Evolutionary conservation across 2,888 invertebrate genomes (phyloP).

Genomic region (Agrotis clavis): DNA sequence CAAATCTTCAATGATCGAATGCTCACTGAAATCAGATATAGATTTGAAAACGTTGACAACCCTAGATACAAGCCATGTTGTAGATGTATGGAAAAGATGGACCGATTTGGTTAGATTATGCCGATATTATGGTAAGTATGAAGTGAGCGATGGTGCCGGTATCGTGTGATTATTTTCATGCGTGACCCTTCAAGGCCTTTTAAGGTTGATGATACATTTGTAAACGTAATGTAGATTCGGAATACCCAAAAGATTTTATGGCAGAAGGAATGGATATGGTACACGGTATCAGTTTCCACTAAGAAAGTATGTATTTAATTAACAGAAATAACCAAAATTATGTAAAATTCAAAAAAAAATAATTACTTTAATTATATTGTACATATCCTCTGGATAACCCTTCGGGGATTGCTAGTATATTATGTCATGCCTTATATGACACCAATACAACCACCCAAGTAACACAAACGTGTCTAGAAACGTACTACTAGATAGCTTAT

Average conservation of each 20-base stretch:
- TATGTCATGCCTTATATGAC: too few relatives aligned
- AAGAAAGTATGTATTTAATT: neutral
- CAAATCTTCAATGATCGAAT: too few relatives aligned
- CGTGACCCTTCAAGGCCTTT: conserved; percentile 7
- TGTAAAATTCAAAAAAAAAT: too few relatives aligned
- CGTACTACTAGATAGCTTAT: too few relatives aligned
- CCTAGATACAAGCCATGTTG: conserved; percentile 18
- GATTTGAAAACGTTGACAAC: too few relatives aligned
- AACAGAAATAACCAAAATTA: too few relatives aligned
- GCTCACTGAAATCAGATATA: too few relatives aligned
- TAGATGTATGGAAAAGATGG: conserved; percentile 36
- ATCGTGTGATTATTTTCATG: neutral
- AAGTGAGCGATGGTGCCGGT: neutral
- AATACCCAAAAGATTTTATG: neutral
- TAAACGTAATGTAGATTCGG: neutral
- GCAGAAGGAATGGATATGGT: neutral
- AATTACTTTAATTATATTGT: too few relatives aligned
- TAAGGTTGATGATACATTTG: conserved; percentile 1
- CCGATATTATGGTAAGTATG: neutral
- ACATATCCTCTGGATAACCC: too few relatives aligned
- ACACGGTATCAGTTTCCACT: neutral
- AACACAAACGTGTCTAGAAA: too few relatives aligned
- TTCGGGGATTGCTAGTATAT: too few relatives aligned
- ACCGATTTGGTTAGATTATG: conserved; percentile 33
- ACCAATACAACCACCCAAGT: too few relatives aligned